Conservation (phyloP, 2,888 invertebrate species). For the Scelioninae gen. 1 region DNA sequence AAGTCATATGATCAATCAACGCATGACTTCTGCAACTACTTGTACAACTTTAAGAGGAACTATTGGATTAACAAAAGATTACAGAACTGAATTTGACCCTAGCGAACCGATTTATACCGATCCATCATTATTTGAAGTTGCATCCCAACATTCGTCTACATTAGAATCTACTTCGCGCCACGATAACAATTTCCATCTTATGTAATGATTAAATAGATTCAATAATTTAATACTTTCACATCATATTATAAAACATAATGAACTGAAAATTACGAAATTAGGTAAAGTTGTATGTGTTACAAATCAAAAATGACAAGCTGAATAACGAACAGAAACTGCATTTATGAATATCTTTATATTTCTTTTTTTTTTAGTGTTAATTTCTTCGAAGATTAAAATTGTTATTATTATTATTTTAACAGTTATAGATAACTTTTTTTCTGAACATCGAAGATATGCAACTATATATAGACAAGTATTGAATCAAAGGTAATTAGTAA, state of each 20-base stretch:
- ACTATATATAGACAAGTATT: too few species aligned
- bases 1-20: constrained; percentile 80
- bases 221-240: too few species aligned
- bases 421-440: neutral
- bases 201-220: constrained; percentile 71
- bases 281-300: neutral
- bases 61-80: constrained; percentile 83
- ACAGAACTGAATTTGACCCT: constrained; percentile 89
- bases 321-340: constrained; percentile 27
- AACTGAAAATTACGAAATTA: too few species aligned
- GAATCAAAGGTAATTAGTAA: too few species aligned
- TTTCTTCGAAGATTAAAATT: neutral
- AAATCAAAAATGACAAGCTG: constrained; percentile 9
- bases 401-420: neutral
- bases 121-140: constrained; percentile 94
- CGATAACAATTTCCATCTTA: constrained; percentile 81
- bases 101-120: constrained; percentile 97
- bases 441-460: neutral
- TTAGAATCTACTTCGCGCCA: constrained; percentile 85
- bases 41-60: constrained; percentile 84
- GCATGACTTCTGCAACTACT: constrained; percentile 81
- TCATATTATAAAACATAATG: too few species aligned
- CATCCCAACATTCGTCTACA: constrained; percentile 61
- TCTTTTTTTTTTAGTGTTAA: neutral
- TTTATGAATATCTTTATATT: constrained; percentile 1